Percentiles rank a stretch among this genome's conserved stretches.
phyloP scores from a whole-genome alignment of 1,140 invertebrate genomes.

The Uloborus diversus region DNA sequence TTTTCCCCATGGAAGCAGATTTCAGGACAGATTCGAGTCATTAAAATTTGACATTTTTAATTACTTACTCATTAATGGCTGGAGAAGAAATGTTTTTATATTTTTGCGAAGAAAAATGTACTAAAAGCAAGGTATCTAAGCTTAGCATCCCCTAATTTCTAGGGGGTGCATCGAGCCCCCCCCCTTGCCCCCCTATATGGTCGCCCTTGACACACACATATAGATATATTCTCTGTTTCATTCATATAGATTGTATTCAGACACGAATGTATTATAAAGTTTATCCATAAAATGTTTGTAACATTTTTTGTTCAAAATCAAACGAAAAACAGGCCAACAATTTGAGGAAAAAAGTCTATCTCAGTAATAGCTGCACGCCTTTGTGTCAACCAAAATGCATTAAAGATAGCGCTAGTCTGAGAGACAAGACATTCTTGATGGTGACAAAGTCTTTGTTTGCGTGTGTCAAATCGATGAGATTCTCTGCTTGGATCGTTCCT shows the following conservation, averaged over 20 bases:
- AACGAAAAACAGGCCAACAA: neutral
- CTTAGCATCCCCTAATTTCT: too few species aligned
- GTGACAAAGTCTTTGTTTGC: conserved; percentile 45
- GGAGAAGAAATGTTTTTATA: too few species aligned
- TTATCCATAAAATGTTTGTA: neutral
- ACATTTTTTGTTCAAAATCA: neutral
- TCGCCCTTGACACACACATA: too few species aligned
- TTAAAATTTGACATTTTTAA: too few species aligned
- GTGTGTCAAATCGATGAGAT: conserved; percentile 33
- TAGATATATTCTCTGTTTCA: neutral
- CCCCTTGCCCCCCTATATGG: too few species aligned
- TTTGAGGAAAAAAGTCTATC: neutral
- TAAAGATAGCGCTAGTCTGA: conserved; percentile 13
- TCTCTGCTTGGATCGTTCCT: conserved; percentile 32
- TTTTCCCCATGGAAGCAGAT: too few species aligned
- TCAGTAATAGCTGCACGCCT: neutral
- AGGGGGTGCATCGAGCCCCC: too few species aligned
- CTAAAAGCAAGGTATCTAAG: too few species aligned
- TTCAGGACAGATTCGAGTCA: too few species aligned
- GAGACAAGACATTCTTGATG: conserved; percentile 35
- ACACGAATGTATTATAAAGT: neutral
- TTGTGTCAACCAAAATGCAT: conserved; percentile 6
- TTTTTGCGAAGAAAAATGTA: too few species aligned
- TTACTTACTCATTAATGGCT: too few species aligned
- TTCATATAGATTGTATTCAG: neutral